These are phyloP conservation scores for Noctua fimbriata DNA, from an alignment of 2,888 invertebrate species.

Conservation along the genomic window DNA sequence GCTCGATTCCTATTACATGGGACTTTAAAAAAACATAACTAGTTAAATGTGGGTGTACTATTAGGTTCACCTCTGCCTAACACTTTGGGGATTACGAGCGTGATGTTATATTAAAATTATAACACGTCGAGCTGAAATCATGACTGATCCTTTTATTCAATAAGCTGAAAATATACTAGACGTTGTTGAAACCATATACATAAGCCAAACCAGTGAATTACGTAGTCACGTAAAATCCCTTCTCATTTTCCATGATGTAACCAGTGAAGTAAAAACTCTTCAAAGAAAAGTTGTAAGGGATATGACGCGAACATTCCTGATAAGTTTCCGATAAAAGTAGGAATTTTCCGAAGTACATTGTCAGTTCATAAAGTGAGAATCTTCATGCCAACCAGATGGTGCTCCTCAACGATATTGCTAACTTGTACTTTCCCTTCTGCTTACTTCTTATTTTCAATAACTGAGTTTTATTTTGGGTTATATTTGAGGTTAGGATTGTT, in stretches of 20 bases:
- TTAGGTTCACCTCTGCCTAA: too few relatives aligned
- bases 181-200: not conserved
- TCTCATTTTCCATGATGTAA: constrained; percentile 22
- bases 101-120: not conserved
- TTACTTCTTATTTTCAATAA: constrained; percentile 14
- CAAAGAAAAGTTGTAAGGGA: constrained; percentile 42
- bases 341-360: constrained; percentile 35
- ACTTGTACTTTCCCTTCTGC: constrained; percentile 32
- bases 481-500: not conserved
- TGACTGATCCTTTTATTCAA: not conserved
- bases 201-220: not conserved
- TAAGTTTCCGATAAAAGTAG: constrained; percentile 58
- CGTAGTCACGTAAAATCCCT: not conserved
- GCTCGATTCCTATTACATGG: too few relatives aligned
- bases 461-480: constrained; percentile 36
- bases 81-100: not conserved
- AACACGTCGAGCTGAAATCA: not conserved
- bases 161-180: not conserved
- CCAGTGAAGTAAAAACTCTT: constrained; percentile 44
- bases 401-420: constrained; percentile 55
- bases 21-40: too few relatives aligned
- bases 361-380: constrained; percentile 63
- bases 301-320: constrained; percentile 49
- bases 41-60: too few relatives aligned
- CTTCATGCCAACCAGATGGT: constrained; percentile 59